Evolutionary conservation across 35 echinoderm and acorn worm genomes (phyloP), one percentile per base, ranked within the genome.

Genomic region (Lytechinus pictus): DNA sequence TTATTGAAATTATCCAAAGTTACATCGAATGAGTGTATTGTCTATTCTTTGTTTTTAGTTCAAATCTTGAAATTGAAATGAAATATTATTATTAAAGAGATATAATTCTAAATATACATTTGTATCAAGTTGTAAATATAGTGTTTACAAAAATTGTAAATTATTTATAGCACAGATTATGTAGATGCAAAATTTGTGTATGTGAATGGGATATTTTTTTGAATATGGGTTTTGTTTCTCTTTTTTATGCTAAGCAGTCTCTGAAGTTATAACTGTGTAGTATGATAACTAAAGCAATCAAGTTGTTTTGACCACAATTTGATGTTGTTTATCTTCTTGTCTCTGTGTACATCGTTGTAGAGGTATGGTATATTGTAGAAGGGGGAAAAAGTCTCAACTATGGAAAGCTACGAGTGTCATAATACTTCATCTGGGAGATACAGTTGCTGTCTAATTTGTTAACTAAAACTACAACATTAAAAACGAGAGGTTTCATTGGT

Each of bases 11-110:
- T 24, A 79, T 79, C 66, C n/a, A 24, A 79, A 24, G 19, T 79
- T 79, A 79, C 66, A 79, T 79, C 66, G 66, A 79, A 79, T 79
- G 16, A 79, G 4, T 19, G 66, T 79, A 24, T 24, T 79, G n/a
- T 79, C n/a, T n/a, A 24, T 24, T 9, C 13, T 58, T 9, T 11
- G 19, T 16, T 79, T 79, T 24, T 79, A 24, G n/a, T 79, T 16
- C 3, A 24, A 79, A 79, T 79, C 66, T 79, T n/a, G 19, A 71
- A 79, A 79, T 14, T 79, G 66, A 79, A 79, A 79, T 79, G 66
- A 79, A 79, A 79, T 79, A 79, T 79, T 79, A 79, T 79, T 79
- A 79, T 79, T 58, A 58, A 79, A 79, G 66, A 79, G 66, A 79
- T 79, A 79, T 79, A 79, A 79, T 79, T 79, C 66, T 79, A 79